These are phyloP conservation scores for Leptosomus discolor DNA, from an alignment of 2,113 vertebrate species.

Conservation along the genomic window DNA sequence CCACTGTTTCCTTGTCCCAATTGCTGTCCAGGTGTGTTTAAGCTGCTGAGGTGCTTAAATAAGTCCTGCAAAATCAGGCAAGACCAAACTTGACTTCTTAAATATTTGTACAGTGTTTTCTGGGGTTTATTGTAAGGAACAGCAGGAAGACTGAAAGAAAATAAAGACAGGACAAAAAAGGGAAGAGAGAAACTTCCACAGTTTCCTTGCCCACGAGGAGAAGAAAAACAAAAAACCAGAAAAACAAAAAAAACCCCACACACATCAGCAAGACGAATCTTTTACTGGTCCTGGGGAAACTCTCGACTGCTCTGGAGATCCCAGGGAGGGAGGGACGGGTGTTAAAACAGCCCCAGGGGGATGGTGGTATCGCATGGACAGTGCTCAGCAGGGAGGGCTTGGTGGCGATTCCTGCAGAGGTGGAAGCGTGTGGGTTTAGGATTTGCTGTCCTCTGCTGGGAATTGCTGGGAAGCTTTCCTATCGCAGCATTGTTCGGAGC, in stretches of 20 bases:
- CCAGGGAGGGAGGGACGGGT: background rate
- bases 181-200: background rate
- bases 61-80: background rate
- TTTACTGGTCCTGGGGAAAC: background rate
- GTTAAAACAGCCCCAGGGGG: background rate
- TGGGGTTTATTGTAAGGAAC: background rate
- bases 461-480: background rate
- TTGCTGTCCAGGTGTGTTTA: background rate
- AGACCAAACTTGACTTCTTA: background rate
- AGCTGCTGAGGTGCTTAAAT: background rate
- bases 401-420: background rate
- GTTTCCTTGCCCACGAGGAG: background rate
- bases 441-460: constrained; percentile 65
- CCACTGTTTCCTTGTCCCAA: background rate
- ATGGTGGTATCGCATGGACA: background rate
- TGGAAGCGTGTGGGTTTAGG: background rate
- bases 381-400: background rate
- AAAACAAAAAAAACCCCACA: too few species aligned
- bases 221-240: too few species aligned
- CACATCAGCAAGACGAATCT: background rate
- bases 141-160: background rate
- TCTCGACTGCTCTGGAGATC: background rate
- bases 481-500: accelerated
- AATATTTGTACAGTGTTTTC: background rate
- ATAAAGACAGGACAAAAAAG: background rate